Evolutionary conservation across 2,113 vertebrate genomes (phyloP).

Genomic region (Benitochromis conjunctus): DNA sequence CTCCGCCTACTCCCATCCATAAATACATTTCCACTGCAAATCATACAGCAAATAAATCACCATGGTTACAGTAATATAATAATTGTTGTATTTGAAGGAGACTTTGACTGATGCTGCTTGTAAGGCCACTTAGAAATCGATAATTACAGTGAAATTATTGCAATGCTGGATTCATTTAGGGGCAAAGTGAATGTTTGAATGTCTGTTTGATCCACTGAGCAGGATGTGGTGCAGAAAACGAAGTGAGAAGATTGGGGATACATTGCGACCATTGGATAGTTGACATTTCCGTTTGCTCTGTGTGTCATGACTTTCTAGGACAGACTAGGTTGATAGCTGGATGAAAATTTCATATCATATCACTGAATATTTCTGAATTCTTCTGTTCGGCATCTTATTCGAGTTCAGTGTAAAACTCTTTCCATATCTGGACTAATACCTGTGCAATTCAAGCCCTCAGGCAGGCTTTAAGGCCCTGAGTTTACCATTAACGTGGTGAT

Average conservation of each 20-base stretch:
- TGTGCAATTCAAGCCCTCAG: rapidly evolving
- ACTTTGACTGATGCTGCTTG: conserved; percentile 31
- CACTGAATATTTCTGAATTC: neutral
- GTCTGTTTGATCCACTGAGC: neutral
- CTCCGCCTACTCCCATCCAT: conserved; percentile 50
- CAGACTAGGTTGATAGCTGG: neutral
- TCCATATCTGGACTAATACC: neutral
- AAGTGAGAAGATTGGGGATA: neutral
- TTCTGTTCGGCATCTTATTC: neutral
- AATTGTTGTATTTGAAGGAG: conserved; percentile 31
- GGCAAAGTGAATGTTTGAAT: neutral
- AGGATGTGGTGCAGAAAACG: neutral
- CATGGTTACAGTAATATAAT: conserved; percentile 66
- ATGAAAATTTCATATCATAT: neutral
- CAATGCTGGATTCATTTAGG: neutral
- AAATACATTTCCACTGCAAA: conserved; percentile 52
- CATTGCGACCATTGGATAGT: neutral
- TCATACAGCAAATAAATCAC: conserved; percentile 58
- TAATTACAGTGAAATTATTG: conserved; percentile 13
- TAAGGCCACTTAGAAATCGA: conserved; percentile 29
- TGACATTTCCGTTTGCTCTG: neutral
- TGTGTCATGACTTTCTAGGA: neutral
- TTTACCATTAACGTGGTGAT: neutral
- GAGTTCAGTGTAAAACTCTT: neutral
- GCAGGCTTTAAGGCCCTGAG: rapidly evolving